A percentile compares a stretch with the other conserved stretches of the same genome.
phyloP scores from a whole-genome alignment of 2,888 invertebrate genomes.

The Sminthurinus aureus region DNA sequence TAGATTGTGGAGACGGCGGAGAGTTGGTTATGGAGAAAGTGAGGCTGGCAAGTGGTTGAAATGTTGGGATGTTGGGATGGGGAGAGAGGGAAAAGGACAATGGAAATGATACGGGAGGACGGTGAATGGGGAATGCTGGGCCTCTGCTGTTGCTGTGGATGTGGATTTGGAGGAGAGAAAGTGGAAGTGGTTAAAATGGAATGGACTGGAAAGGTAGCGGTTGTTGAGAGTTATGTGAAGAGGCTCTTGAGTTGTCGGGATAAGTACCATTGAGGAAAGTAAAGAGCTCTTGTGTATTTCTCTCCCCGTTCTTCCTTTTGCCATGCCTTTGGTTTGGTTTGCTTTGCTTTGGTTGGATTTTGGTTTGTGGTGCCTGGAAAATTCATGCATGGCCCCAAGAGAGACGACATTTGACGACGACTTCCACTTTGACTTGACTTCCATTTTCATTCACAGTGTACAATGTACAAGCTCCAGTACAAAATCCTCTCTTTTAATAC shows the following conservation, averaged over 20 bases:
- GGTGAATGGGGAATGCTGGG: not conserved
- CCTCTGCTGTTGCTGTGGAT: not conserved
- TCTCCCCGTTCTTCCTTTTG: not conserved
- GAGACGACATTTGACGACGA: not conserved
- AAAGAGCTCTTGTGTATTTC: not conserved
- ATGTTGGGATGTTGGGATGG: not conserved
- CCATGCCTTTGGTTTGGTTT: not conserved
- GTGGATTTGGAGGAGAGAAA: not conserved
- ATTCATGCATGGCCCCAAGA: not conserved
- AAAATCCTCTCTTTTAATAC: not conserved
- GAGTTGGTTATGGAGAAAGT: conserved; percentile 4
- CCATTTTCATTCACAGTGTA: not conserved
- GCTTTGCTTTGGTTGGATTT: not conserved
- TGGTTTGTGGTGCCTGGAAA: not conserved
- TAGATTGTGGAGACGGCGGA: not conserved
- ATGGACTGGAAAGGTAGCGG: conserved; percentile 3
- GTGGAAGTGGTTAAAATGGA: not conserved
- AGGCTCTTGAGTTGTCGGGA: conserved; percentile 34
- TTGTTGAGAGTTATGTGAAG: conserved; percentile 36
- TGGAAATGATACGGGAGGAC: not conserved
- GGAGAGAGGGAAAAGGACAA: not conserved
- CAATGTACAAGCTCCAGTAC: not conserved
- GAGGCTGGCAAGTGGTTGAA: not conserved
- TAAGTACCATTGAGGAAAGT: conserved; percentile 35
- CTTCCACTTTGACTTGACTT: not conserved